Conservation (phyloP, 2,113 vertebrate genomes). For the Lasiurus cinereus region DNA sequence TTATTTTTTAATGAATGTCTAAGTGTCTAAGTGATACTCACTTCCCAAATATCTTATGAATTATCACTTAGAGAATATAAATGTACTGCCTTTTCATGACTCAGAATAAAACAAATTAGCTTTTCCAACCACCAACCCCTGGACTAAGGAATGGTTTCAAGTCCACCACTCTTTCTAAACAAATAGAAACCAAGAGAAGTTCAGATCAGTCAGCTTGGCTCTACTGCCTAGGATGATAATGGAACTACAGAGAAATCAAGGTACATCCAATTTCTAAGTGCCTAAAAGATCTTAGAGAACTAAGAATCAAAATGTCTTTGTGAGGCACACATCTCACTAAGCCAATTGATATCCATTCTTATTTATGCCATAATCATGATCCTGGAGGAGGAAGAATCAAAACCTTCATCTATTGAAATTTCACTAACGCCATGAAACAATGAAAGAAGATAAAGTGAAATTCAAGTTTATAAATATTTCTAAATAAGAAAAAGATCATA, state of each 20-base stretch:
- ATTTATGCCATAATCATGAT: neutral
- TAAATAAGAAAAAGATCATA: neutral
- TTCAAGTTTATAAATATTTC: neutral
- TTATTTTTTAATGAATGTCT: neutral
- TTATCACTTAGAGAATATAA: neutral
- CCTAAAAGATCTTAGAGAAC: neutral
- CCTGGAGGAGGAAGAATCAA: neutral
- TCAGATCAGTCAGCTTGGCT: neutral
- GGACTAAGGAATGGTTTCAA: neutral
- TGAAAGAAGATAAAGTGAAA: neutral
- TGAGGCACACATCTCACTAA: neutral
- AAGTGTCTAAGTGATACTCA: neutral
- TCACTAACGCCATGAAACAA: neutral
- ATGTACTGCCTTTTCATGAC: neutral
- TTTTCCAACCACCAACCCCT: neutral
- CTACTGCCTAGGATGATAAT: neutral
- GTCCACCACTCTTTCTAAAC: neutral
- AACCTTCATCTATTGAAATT: neutral
- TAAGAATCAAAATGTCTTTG: conserved; percentile 4
- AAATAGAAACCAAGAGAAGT: neutral
- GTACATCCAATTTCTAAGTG: neutral
- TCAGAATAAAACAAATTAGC: conserved; percentile 29
- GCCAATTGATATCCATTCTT: neutral
- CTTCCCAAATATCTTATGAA: neutral
- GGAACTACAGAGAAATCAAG: neutral